phyloP scores from a whole-genome alignment of 1,140 invertebrate genomes.

The Drosophila nigromelanica region DNA sequence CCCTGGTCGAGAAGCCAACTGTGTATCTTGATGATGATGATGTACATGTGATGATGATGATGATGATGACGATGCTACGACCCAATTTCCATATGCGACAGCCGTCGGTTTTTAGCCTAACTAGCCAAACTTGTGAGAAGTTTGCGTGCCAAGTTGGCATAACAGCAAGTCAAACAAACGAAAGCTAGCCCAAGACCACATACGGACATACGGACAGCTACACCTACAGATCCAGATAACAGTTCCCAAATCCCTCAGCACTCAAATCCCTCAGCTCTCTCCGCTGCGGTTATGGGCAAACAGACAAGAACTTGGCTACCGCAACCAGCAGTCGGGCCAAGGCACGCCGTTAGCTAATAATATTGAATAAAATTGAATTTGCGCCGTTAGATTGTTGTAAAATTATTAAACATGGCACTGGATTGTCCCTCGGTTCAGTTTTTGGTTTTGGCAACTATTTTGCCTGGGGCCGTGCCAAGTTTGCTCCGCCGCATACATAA shows the following conservation, averaged over 20 bases:
- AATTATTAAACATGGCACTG: conserved; percentile 76
- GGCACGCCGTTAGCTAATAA: conserved; percentile 63
- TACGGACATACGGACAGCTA: conserved; percentile 28
- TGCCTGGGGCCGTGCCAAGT: conserved; percentile 46
- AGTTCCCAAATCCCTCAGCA: conserved; percentile 18
- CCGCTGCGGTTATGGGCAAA: conserved; percentile 48
- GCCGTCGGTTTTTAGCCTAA: conserved; percentile 74
- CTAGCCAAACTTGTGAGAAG: conserved; percentile 75
- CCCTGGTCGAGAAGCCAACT: conserved; percentile 44
- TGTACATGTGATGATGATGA: conserved; percentile 8
- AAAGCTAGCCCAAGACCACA: conserved; percentile 42
- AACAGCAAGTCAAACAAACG: conserved; percentile 74
- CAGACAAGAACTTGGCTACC: conserved; percentile 67
- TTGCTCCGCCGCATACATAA: conserved; percentile 58
- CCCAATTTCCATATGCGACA: conserved; percentile 77
- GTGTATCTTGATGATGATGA: conserved; percentile 8
- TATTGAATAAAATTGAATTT: conserved; percentile 81
- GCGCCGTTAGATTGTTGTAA: conserved; percentile 55
- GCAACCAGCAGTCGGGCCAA: conserved; percentile 21
- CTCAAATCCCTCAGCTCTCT: background rate
- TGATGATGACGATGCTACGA: conserved; percentile 40
- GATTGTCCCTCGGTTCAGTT: conserved; percentile 1
- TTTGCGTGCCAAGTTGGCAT: conserved; percentile 75
- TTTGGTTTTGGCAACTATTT: conserved; percentile 61
- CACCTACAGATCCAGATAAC: conserved; percentile 35